phyloP scores from a whole-genome alignment of 2,888 invertebrate genomes.

The Agrochola macilenta region DNA sequence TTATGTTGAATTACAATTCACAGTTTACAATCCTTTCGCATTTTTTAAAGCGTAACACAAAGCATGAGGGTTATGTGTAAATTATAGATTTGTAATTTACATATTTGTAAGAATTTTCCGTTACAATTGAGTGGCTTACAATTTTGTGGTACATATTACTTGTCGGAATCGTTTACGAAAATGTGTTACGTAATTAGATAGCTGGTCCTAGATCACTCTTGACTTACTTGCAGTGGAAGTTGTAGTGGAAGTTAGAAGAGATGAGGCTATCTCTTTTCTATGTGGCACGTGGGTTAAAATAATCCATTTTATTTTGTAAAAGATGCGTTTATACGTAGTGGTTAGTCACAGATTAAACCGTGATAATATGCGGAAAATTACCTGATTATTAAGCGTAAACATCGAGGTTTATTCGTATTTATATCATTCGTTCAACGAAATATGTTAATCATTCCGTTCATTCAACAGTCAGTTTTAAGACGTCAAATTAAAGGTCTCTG shows the following conservation, averaged over 20 bases:
- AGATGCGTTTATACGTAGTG: background rate
- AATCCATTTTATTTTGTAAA: background rate
- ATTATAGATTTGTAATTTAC: too few species aligned
- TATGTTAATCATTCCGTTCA: slow-evolving; percentile 49
- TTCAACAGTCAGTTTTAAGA: slow-evolving; percentile 37
- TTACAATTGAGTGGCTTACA: too few species aligned
- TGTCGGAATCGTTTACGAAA: too few species aligned
- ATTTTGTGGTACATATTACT: too few species aligned
- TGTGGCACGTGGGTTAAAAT: background rate
- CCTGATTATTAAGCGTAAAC: slow-evolving; percentile 14
- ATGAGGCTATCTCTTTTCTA: background rate
- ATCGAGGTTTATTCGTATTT: slow-evolving; percentile 15
- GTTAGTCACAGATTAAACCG: slow-evolving; percentile 4
- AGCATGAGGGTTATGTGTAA: too few species aligned
- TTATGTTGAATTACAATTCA: too few species aligned
- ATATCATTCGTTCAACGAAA: slow-evolving; percentile 41
- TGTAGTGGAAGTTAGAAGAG: too few species aligned
- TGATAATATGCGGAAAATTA: slow-evolving; percentile 51
- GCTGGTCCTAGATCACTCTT: background rate
- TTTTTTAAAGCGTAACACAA: too few species aligned
- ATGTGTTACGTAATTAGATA: too few species aligned
- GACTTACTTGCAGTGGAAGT: background rate
- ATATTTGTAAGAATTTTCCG: too few species aligned
- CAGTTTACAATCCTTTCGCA: too few species aligned
- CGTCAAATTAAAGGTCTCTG: slow-evolving; percentile 15